Evolutionary conservation across 2,797 vertebrate species (phyloP).

Genomic region (Typhlichthys subterraneus): DNA sequence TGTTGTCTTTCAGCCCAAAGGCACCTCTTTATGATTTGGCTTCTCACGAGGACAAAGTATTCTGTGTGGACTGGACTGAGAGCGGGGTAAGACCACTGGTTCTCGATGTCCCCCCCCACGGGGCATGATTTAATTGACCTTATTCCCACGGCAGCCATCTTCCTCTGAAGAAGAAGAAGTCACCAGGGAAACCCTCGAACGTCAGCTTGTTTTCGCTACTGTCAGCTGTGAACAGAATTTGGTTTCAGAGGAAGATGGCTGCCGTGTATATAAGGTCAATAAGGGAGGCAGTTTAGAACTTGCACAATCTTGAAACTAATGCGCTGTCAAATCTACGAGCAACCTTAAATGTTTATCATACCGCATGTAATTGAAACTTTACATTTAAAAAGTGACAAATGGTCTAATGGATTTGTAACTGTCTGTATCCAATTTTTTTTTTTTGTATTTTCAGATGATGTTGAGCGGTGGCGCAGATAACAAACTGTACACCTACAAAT

Average conservation of each 20-base stretch:
- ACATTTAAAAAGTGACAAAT: too few species aligned
- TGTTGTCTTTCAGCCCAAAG: slow-evolving; percentile 82
- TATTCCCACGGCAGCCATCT: neutral
- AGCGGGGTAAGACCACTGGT: slow-evolving; percentile 82
- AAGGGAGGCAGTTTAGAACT: too few species aligned
- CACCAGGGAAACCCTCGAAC: too few species aligned
- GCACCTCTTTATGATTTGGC: slow-evolving; percentile 94
- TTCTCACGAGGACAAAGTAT: slow-evolving; percentile 95
- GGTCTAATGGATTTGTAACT: neutral
- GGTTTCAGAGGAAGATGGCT: too few species aligned
- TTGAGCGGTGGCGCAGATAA: slow-evolving; percentile 97
- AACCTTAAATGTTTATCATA: neutral
- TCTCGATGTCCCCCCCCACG: too few species aligned
- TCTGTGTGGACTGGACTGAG: slow-evolving; percentile 97
- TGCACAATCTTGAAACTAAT: neutral
- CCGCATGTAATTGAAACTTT: too few species aligned
- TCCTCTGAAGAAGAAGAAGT: neutral
- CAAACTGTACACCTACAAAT: slow-evolving; percentile 93
- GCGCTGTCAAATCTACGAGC: neutral
- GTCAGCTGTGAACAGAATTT: too few species aligned
- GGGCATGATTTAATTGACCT: neutral
- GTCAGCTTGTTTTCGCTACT: too few species aligned
- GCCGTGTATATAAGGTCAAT: too few species aligned
- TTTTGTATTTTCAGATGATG: slow-evolving; percentile 79
- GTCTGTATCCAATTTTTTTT: neutral